phyloP scores from a whole-genome alignment of 2,113 vertebrate species.

The Zapornia atra region DNA sequence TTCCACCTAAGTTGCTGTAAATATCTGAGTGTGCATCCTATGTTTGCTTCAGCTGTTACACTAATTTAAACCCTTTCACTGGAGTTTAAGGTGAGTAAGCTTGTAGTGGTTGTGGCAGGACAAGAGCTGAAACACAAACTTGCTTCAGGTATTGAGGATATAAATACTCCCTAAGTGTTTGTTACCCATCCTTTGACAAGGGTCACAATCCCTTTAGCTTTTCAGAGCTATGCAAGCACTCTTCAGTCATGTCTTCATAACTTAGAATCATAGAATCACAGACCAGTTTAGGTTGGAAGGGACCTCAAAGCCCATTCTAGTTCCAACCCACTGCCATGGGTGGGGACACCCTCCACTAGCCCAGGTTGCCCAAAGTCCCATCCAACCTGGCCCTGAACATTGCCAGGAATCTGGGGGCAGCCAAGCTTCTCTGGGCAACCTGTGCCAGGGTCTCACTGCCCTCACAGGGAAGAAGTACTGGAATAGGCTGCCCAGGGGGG shows the following conservation, averaged over 20 bases:
- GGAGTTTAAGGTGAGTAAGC: neutral
- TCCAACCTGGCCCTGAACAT: too few relatives aligned
- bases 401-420: too few relatives aligned
- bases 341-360: too few relatives aligned
- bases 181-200: neutral
- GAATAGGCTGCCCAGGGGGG: too few relatives aligned
- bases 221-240: neutral
- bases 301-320: too few relatives aligned
- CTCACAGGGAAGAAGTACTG: too few relatives aligned
- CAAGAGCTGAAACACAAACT: neutral
- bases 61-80: neutral
- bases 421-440: too few relatives aligned
- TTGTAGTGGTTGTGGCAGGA: neutral
- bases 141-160: neutral
- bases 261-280: neutral
- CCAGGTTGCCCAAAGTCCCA: too few relatives aligned
- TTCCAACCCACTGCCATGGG: too few relatives aligned
- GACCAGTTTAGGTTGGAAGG: too few relatives aligned
- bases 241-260: neutral
- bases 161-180: neutral
- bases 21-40: neutral
- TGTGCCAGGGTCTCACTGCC: too few relatives aligned
- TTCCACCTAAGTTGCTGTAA: neutral
- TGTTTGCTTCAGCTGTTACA: neutral
- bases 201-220: neutral